Conservation (phyloP, 2,797 vertebrate species). For the Sebastes minor region DNA sequence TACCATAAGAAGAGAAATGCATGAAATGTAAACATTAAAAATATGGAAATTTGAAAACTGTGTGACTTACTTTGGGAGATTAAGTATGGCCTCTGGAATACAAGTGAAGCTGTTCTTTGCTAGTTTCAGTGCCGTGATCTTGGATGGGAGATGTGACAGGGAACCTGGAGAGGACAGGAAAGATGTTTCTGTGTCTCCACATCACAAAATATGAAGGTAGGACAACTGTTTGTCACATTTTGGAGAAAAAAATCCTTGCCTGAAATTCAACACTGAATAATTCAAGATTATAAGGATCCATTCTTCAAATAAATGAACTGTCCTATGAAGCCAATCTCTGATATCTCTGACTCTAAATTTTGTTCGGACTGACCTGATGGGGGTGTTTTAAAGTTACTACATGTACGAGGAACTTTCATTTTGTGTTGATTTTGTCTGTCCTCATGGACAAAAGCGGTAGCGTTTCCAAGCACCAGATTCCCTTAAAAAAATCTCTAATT, state of each 20-base stretch:
- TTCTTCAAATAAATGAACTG: neutral
- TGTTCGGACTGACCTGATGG: neutral
- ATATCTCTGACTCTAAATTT: neutral
- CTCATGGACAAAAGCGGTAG: neutral
- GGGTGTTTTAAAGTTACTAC: neutral
- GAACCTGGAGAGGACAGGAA: conserved; percentile 75
- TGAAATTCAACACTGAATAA: neutral
- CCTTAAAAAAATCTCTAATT: neutral
- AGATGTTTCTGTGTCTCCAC: neutral
- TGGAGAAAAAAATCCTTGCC: too few species aligned
- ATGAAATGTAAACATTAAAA: neutral
- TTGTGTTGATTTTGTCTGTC: neutral
- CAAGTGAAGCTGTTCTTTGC: conserved; percentile 87
- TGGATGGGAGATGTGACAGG: conserved; percentile 84
- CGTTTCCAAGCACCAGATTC: neutral
- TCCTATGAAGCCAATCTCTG: neutral
- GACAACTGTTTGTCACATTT: neutral
- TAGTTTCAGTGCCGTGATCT: conserved; percentile 89
- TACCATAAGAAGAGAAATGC: neutral
- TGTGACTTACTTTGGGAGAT: conserved; percentile 90
- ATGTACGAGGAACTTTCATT: neutral
- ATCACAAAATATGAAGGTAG: neutral
- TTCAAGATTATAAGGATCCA: neutral
- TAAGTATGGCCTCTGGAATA: conserved; percentile 85
- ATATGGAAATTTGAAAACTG: neutral